These are phyloP conservation scores for Trichosurus vulpecula DNA, from an alignment of 2,797 vertebrate species.

Conservation along the genomic window DNA sequence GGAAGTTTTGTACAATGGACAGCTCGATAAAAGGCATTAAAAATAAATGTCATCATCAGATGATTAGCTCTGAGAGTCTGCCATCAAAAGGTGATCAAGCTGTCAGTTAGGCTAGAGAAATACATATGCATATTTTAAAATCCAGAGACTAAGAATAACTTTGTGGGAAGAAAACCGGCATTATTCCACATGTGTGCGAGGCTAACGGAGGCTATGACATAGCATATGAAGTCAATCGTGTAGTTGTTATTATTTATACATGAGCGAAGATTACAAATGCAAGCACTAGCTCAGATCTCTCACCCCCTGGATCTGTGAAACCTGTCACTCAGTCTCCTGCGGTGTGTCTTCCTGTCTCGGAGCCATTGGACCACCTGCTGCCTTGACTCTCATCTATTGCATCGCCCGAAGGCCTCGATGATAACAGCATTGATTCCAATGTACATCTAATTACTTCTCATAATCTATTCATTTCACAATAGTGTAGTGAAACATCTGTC, in stretches of 20 bases:
- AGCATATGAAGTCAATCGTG: conserved; percentile 89
- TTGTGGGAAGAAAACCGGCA: conserved; percentile 66
- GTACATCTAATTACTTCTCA: conserved; percentile 99
- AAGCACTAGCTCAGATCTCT: conserved; percentile 91
- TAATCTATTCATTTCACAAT: conserved; percentile 99
- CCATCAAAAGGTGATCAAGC: conserved; percentile 72
- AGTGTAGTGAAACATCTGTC: conserved; percentile 99
- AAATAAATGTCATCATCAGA: conserved; percentile 78
- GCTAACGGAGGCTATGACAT: conserved; percentile 87
- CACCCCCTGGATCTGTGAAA: conserved; percentile 91
- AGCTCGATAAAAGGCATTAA: conserved; percentile 68
- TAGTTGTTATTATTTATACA: conserved; percentile 92
- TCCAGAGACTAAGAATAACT: conserved; percentile 72
- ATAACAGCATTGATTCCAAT: conserved; percentile 99
- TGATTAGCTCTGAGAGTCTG: conserved; percentile 75
- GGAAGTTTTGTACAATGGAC: conserved; percentile 72
- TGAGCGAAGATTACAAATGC: conserved; percentile 92
- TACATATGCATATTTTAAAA: conserved; percentile 68
- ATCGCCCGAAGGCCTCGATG: conserved; percentile 95
- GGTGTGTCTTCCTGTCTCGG: conserved; percentile 91
- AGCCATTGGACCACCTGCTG: conserved; percentile 92
- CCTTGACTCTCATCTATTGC: conserved; percentile 91
- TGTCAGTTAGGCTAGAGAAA: conserved; percentile 68
- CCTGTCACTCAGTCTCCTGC: conserved; percentile 91
- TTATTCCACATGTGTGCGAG: conserved; percentile 72